Conservation (phyloP, 2,888 invertebrate genomes). For the Dysmachus trigonus region DNA sequence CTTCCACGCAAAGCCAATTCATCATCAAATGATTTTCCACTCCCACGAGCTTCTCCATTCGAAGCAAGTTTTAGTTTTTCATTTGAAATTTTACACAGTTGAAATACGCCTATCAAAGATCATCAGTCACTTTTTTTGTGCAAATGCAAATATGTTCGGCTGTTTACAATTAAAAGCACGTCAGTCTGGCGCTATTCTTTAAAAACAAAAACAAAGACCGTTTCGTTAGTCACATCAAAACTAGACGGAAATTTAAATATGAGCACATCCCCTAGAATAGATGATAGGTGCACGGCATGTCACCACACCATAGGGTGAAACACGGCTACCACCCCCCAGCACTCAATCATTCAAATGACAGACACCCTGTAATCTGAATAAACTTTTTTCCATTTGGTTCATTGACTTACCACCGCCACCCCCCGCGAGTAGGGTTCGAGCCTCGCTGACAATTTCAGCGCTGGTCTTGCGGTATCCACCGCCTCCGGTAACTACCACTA, state of each 20-base stretch:
- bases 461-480: slow-evolving; percentile 71
- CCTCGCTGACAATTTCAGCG: slow-evolving; percentile 83
- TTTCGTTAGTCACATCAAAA: background rate
- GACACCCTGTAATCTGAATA: slow-evolving; percentile 28
- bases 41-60: background rate
- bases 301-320: background rate
- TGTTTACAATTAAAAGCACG: background rate
- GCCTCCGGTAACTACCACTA: background rate
- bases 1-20: background rate
- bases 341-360: slow-evolving; percentile 3
- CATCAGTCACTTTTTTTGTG: background rate
- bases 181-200: background rate
- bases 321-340: background rate
- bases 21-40: background rate
- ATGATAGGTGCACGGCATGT: background rate
- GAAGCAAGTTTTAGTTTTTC: background rate
- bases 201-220: background rate
- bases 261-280: background rate
- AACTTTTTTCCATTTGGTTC: slow-evolving; percentile 28
- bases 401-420: slow-evolving; percentile 47
- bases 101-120: background rate
- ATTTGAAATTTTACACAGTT: background rate
- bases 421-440: slow-evolving; percentile 69
- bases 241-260: slow-evolving; percentile 18
- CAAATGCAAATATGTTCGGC: background rate